A percentile compares a stretch with the other conserved stretches of the same genome.
Conservation (phyloP, 2,888 invertebrate genomes). For the Lochmaea crataegi region DNA sequence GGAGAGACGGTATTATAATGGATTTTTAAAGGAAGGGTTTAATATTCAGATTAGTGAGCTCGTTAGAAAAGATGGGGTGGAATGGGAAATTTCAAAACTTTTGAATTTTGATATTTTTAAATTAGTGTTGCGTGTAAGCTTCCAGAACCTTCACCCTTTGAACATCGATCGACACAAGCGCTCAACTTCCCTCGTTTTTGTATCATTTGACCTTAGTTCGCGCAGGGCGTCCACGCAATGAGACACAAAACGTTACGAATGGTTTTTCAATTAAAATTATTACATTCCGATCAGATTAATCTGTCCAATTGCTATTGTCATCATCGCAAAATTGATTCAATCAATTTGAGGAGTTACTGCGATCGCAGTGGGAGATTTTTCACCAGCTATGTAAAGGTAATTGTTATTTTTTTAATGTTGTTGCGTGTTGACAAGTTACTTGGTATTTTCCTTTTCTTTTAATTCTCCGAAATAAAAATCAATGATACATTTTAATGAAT, state of each 20-base stretch:
- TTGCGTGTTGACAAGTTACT: not conserved
- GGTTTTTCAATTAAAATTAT: constrained; percentile 35
- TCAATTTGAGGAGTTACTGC: constrained; percentile 8
- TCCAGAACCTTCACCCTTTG: constrained; percentile 1
- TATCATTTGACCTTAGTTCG: constrained; percentile 35
- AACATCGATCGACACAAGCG: constrained; percentile 23
- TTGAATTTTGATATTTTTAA: too few relatives aligned
- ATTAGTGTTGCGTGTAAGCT: constrained; percentile 4
- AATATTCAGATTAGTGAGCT: too few relatives aligned
- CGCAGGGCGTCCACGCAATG: constrained; percentile 42
- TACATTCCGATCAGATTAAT: constrained; percentile 23
- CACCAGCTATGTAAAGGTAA: constrained; percentile 23
- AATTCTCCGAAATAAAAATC: too few relatives aligned
- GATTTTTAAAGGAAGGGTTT: too few relatives aligned
- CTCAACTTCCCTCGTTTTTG: not conserved
- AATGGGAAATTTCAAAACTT: too few relatives aligned
- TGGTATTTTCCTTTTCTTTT: too few relatives aligned
- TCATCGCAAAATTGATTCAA: not conserved
- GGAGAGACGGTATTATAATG: too few relatives aligned
- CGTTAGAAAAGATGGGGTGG: too few relatives aligned
- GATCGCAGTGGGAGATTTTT: constrained; percentile 9
- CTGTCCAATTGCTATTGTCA: constrained; percentile 25
- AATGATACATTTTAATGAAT: too few relatives aligned
- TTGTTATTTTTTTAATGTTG: not conserved
- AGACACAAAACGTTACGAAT: constrained; percentile 35